These are phyloP conservation scores for Phorcus lineatus DNA, from an alignment of 2,888 invertebrate species.

Conservation along the genomic window DNA sequence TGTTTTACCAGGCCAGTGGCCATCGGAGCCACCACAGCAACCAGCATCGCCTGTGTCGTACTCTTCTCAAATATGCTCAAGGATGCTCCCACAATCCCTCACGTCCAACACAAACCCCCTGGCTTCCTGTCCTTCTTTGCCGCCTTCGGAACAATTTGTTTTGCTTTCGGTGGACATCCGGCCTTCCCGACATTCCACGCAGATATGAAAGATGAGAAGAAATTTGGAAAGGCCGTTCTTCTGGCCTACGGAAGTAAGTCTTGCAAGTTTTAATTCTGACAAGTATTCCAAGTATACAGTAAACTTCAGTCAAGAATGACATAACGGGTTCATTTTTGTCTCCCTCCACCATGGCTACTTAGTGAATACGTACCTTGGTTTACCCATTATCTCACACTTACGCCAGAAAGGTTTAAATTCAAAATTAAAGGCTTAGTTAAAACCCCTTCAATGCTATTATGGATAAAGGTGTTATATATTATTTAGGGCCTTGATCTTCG, in stretches of 20 bases:
- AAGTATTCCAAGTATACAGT: too few species aligned
- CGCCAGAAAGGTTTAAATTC: too few species aligned
- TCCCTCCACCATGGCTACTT: too few species aligned
- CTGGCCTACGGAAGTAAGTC: slow-evolving; percentile 82
- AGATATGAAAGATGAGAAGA: slow-evolving; percentile 88
- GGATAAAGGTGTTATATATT: too few species aligned
- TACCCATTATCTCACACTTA: too few species aligned
- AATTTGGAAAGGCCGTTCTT: slow-evolving; percentile 84
- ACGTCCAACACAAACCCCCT: slow-evolving; percentile 50
- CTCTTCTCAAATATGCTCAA: slow-evolving; percentile 81
- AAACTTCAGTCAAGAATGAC: too few species aligned
- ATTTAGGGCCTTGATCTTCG: too few species aligned
- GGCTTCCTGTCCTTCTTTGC: slow-evolving; percentile 81
- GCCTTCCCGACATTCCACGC: slow-evolving; percentile 91
- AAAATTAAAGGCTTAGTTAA: too few species aligned
- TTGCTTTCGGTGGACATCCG: slow-evolving; percentile 85
- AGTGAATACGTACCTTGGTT: too few species aligned
- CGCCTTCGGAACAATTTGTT: slow-evolving; percentile 83
- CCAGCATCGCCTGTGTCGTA: slow-evolving; percentile 80
- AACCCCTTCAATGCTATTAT: too few species aligned
- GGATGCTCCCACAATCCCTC: slow-evolving; percentile 77
- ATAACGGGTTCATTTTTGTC: too few species aligned
- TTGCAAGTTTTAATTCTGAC: too few species aligned
- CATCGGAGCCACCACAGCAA: slow-evolving; percentile 81
- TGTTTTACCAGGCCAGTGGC: slow-evolving; percentile 79